A percentile compares a stretch with the other conserved stretches of the same genome.
Evolutionary conservation across 2,113 vertebrate genomes (phyloP).

Genomic region (Haliaeetus leucogaster): DNA sequence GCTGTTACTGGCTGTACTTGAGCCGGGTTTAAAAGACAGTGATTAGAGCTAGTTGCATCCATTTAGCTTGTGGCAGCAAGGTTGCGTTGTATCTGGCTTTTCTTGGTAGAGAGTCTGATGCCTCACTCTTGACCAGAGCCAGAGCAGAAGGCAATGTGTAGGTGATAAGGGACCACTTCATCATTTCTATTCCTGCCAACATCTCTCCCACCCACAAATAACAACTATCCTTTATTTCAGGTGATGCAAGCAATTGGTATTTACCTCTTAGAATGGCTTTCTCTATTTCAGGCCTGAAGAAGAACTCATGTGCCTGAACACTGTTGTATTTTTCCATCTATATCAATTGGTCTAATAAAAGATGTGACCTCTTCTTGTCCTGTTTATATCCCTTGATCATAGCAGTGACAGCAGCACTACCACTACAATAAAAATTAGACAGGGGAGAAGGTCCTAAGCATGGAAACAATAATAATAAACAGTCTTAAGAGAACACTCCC

Average conservation of each 20-base stretch:
- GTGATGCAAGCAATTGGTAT: not conserved
- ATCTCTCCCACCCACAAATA: not conserved
- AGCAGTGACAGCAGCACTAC: not conserved
- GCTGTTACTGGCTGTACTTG: not conserved
- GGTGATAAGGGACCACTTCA: not conserved
- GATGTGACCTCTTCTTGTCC: not conserved
- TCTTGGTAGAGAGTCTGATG: not conserved
- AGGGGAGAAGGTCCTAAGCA: not conserved
- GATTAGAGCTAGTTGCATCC: not conserved
- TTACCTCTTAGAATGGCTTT: not conserved
- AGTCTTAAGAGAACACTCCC: not conserved
- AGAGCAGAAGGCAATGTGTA: rapidly evolving
- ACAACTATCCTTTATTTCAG: not conserved
- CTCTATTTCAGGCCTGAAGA: not conserved
- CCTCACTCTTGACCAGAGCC: not conserved
- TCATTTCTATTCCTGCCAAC: not conserved
- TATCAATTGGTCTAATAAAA: not conserved
- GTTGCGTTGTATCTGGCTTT: not conserved
- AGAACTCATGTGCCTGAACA: not conserved
- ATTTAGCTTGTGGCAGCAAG: not conserved
- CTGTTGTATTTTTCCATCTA: not conserved
- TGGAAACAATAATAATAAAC: not conserved
- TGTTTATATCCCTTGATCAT: not conserved
- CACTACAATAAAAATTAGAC: not conserved
- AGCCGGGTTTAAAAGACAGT: not conserved